Conservation (phyloP, 2,113 vertebrate species). For the Chauna torquata region DNA sequence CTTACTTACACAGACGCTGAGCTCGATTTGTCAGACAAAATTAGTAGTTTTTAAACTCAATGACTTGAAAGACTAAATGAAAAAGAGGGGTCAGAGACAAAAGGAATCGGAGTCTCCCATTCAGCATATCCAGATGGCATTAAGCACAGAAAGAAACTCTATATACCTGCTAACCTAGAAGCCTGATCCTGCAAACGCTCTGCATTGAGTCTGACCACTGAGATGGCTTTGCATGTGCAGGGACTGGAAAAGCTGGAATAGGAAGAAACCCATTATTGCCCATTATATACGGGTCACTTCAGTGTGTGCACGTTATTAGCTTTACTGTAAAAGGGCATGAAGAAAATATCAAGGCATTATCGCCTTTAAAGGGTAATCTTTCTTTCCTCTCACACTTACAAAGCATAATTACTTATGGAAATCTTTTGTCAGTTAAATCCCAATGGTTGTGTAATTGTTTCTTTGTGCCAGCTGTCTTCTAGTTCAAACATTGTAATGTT, state of each 20-base stretch:
- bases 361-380: constrained; percentile 19
- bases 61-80: background rate
- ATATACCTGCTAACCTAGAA: background rate
- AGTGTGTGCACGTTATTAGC: background rate
- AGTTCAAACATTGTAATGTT: constrained; percentile 45
- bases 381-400: background rate
- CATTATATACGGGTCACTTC: background rate
- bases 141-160: background rate
- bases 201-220: fast-evolving
- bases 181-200: background rate
- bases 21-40: background rate
- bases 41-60: background rate
- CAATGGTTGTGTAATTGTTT: constrained; percentile 56
- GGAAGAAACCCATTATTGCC: background rate
- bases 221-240: background rate
- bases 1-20: background rate
- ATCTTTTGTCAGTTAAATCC: constrained; percentile 49
- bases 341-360: constrained; percentile 33
- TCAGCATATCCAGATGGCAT: background rate
- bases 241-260: background rate
- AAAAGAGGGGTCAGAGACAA: background rate
- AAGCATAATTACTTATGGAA: constrained; percentile 25
- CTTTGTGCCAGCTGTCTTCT: constrained; percentile 50
- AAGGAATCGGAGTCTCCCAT: background rate
- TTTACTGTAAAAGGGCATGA: background rate